phyloP scores from a whole-genome alignment of 1,140 invertebrate genomes.

The Drosophila repleta region DNA sequence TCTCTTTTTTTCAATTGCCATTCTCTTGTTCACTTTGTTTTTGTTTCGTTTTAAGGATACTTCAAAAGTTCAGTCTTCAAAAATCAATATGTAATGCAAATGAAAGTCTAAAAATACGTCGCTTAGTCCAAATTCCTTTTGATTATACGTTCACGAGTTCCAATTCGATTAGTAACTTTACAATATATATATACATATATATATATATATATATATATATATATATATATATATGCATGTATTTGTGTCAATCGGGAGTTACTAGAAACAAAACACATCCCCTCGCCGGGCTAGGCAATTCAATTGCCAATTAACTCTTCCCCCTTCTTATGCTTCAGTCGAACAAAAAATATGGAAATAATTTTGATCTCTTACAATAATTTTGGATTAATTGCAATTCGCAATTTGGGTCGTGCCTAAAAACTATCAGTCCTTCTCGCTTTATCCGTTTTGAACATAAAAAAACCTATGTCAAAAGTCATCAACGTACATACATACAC shows the following conservation, averaged over 20 bases:
- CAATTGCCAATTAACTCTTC: constrained; percentile 41
- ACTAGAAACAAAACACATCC: too few species aligned
- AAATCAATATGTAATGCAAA: constrained; percentile 68
- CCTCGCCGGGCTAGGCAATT: constrained; percentile 35
- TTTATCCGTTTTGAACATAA: constrained; percentile 13
- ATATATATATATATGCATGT: too few species aligned
- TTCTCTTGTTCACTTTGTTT: constrained; percentile 13
- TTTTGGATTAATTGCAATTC: constrained; percentile 8
- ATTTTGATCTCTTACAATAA: neutral
- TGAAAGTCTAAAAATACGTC: constrained; percentile 43
- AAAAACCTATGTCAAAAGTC: constrained; percentile 2
- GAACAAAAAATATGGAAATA: neutral
- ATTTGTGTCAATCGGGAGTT: too few species aligned
- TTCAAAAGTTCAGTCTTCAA: constrained; percentile 74
- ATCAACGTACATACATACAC: too few species aligned
- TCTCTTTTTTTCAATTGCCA: constrained; percentile 10
- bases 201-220: neutral
- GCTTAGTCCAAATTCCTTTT: constrained; percentile 53
- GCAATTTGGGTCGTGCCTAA: constrained; percentile 36
- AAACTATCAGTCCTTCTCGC: constrained; percentile 63
- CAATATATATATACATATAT: neutral
- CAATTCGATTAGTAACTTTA: constrained; percentile 7
- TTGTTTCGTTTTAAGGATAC: constrained; percentile 53
- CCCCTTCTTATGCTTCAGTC: neutral
- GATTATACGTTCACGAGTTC: constrained; percentile 55